These are phyloP conservation scores for Ectobius pallidus DNA, from an alignment of 2,888 invertebrate genomes.

Conservation along the genomic window DNA sequence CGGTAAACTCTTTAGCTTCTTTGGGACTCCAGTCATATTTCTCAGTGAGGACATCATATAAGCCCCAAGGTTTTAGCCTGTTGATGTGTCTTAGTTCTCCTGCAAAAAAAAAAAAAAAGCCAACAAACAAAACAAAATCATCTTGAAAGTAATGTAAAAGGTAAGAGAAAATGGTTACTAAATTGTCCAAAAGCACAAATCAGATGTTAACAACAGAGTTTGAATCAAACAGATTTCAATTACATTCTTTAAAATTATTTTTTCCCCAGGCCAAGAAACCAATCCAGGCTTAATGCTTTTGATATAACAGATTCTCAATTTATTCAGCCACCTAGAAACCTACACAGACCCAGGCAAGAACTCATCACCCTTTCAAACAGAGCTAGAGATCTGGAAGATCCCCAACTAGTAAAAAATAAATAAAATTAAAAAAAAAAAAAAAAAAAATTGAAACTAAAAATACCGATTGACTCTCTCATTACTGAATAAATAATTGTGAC, in stretches of 20 bases:
- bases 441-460: too few relatives aligned
- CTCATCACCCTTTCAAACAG: too few relatives aligned
- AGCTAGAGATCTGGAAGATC: too few relatives aligned
- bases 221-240: background rate
- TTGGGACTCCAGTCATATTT: constrained; percentile 81
- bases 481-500: too few relatives aligned
- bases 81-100: constrained; percentile 75
- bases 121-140: background rate
- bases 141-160: background rate
- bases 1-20: constrained; percentile 74
- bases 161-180: background rate
- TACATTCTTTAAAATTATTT: background rate
- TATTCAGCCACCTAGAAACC: background rate
- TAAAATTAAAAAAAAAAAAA: too few relatives aligned
- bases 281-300: background rate
- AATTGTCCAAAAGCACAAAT: background rate
- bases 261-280: background rate
- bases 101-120: constrained; percentile 51
- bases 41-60: constrained; percentile 77
- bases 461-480: too few relatives aligned
- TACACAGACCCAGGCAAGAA: background rate
- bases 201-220: background rate
- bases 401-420: too few relatives aligned
- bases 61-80: constrained; percentile 79
- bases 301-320: background rate